Conservation (phyloP, 2,888 invertebrate genomes). For the Halocaridina rubra region DNA sequence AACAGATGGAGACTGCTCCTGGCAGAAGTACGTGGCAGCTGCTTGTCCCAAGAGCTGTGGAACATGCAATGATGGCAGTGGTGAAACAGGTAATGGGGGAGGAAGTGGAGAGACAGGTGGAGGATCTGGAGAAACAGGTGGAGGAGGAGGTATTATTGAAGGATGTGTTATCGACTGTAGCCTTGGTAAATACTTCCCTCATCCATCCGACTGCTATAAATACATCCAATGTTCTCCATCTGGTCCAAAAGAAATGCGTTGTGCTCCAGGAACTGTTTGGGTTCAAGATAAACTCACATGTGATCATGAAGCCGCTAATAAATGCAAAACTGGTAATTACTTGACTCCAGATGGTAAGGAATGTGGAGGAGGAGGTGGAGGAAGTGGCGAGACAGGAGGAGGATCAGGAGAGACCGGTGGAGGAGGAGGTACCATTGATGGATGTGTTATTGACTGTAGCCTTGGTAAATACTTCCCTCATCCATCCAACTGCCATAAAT, state of each 20-base stretch:
- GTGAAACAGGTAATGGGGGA: slow-evolving; percentile 12
- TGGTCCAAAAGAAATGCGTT: slow-evolving; percentile 37
- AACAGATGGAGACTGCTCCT: slow-evolving; percentile 35
- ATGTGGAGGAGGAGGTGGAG: slow-evolving; percentile 1
- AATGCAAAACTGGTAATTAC: slow-evolving; percentile 23
- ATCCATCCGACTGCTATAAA: slow-evolving; percentile 53
- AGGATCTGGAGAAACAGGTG: neutral
- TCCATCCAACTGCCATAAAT: slow-evolving; percentile 58
- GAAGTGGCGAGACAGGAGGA: neutral
- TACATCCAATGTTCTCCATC: slow-evolving; percentile 39
- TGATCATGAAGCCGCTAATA: slow-evolving; percentile 14
- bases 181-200: slow-evolving; percentile 5
- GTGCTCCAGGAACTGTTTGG: slow-evolving; percentile 38
- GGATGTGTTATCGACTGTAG: slow-evolving; percentile 4
- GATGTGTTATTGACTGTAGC: slow-evolving; percentile 17
- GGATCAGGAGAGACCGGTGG: neutral
- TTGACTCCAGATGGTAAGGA: slow-evolving; percentile 1
- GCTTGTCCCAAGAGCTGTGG: slow-evolving; percentile 42
- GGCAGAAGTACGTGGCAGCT: slow-evolving; percentile 34
- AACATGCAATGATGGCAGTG: neutral
- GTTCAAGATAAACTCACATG: slow-evolving; percentile 26
- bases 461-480: slow-evolving; percentile 42
- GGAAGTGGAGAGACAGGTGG: neutral
- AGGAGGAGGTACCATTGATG: neutral
- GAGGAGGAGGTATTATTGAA: neutral